Evolutionary conservation across 2,113 vertebrate genomes (phyloP), one percentile per base, ranked within the genome.

Genomic region (Synchiropus splendidus): DNA sequence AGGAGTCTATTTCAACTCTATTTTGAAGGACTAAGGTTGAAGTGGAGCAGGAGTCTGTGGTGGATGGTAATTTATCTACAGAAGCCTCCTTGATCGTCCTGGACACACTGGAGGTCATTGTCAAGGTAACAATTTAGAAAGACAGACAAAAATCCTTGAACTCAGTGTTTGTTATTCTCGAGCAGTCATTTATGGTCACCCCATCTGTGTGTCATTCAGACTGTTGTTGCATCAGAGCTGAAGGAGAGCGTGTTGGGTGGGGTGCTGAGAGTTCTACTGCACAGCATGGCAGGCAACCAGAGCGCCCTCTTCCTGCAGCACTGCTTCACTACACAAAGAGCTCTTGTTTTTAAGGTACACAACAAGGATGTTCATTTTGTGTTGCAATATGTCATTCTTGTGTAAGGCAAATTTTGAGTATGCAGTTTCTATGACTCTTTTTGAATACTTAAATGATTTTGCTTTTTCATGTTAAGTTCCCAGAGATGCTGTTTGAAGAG

Each of bases 401-500:
- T n/a, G 18, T 18, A 27, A 41, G 21, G 12, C 39, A 10, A 42
- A 30, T 18, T 5, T 42, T n/a, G n/a, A n/a, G n/a, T n/a, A n/a
- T n/a, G n/a, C n/a, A n/a, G n/a, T n/a, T n/a, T n/a, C n/a, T n/a
- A n/a, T n/a, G n/a, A n/a, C n/a, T n/a, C n/a, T n/a, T n/a, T n/a
- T n/a, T n/a, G n/a, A n/a, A n/a, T n/a, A n/a, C n/a, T n/a, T n/a
- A n/a, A n/a, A n/a, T n/a, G n/a, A n/a, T n/a, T n/a, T n/a, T 12
- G 8, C 48, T 27, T 42, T 36, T 56, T 15, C 64, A 30, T 56
- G 11, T 50, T 1, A 51, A 94, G 92, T 94, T 94, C 41, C 92
- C 92, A 2, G 92, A 94, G 79, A 89, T 94, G 86, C 83, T 94
- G 36, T 94, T 94, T 36, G 91, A 94, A 53, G 92, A 94, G 52